Evolutionary conservation across 2,113 vertebrate genomes (phyloP).

Genomic region (Heliornis fulica): DNA sequence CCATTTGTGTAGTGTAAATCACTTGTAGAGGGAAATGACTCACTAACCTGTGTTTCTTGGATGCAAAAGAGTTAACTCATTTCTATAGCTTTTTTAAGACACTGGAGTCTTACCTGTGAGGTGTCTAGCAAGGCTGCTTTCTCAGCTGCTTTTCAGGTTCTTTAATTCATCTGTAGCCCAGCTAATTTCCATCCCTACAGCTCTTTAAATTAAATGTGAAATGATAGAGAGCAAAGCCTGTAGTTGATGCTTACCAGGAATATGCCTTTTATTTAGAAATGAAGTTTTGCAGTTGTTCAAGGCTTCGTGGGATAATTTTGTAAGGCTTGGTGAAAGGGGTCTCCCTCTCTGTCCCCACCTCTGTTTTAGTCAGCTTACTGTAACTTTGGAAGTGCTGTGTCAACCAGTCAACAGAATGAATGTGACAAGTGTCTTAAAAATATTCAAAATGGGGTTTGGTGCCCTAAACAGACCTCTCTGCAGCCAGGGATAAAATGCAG

Average conservation of each 20-base stretch:
- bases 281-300: not conserved
- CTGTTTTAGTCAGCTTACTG: not conserved
- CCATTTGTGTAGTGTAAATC: not conserved
- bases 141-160: not conserved
- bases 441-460: not conserved
- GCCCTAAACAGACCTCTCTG: not conserved
- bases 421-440: not conserved
- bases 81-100: not conserved
- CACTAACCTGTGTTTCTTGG: not conserved
- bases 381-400: not conserved
- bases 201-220: not conserved
- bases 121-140: not conserved
- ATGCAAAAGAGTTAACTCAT: not conserved
- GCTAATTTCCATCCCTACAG: not conserved
- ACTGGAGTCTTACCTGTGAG: not conserved
- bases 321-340: not conserved
- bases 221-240: not conserved
- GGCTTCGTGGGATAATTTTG: not conserved
- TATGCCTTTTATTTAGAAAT: not conserved
- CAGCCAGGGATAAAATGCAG: not conserved
- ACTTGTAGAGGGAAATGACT: not conserved
- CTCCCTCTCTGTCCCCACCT: not conserved
- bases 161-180: not conserved
- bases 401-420: not conserved
- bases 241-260: not conserved